Percentiles rank a stretch among this genome's conserved stretches.
Conservation (phyloP, 1,140 invertebrate genomes). For the Oncopeltus fasciatus region DNA sequence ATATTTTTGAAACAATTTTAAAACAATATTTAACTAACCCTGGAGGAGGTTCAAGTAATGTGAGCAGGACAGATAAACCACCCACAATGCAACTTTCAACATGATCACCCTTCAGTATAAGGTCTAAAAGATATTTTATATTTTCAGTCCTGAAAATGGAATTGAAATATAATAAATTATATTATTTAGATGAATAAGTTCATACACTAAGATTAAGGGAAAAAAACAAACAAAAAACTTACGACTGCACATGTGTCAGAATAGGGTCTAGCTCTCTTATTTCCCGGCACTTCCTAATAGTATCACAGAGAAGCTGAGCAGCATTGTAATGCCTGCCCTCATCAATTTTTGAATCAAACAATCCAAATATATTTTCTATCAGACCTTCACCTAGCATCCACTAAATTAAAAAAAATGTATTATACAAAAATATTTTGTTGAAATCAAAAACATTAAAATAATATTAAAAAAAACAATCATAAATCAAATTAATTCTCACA, state of each 20-base stretch:
- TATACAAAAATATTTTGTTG: too few relatives aligned
- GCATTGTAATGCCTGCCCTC: constrained; percentile 64
- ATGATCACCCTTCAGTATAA: constrained; percentile 50
- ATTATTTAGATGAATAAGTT: neutral
- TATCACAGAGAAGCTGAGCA: constrained; percentile 67
- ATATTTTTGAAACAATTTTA: too few relatives aligned
- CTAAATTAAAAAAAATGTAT: constrained; percentile 43
- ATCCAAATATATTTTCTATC: constrained; percentile 63
- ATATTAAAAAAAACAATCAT: too few relatives aligned
- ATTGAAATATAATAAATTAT: constrained; percentile 13
- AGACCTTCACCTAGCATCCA: constrained; percentile 80
- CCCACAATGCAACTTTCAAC: constrained; percentile 60
- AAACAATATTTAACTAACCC: constrained; percentile 28
- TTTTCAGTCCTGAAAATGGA: constrained; percentile 42
- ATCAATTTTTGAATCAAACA: constrained; percentile 60
- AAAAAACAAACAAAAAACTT: constrained; percentile 29
- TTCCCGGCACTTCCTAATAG: constrained; percentile 53
- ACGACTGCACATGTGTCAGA: constrained; percentile 55
- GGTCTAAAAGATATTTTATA: constrained; percentile 47
- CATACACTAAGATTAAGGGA: neutral
- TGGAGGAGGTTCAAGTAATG: constrained; percentile 40
- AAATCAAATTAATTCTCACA: too few relatives aligned
- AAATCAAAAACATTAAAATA: too few relatives aligned
- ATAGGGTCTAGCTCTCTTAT: constrained; percentile 48
- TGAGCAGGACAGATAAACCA: constrained; percentile 62